Evolutionary conservation across 2,797 vertebrate genomes (phyloP), one percentile per base, ranked within the genome.

Genomic region (Coracias cyanogaster): DNA sequence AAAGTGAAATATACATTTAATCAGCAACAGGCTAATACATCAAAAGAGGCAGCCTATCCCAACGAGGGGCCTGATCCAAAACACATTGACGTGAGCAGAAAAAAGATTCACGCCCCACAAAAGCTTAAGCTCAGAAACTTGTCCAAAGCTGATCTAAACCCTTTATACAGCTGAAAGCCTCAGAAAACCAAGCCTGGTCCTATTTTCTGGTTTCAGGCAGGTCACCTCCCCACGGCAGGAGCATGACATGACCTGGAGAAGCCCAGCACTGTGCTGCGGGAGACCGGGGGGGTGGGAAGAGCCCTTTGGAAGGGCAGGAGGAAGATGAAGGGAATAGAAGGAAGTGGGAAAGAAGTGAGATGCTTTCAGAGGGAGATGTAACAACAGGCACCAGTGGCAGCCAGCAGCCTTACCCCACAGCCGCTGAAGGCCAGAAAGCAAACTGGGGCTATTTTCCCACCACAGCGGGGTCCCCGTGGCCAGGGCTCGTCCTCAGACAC

Each of bases 1-100:
- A 97, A 96, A 85, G 89, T 82, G 70, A 92, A 96, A 95, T 96
- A 95, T 66, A 95, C 60, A 92, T 95, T 82, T 85, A 95, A 87
- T 80, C 72, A 92, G 76, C 80, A 83, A 94, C 94, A 91, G 90
- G 64, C 84, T 93, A 91, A 90, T 82, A 90, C 88, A 96, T 93
- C 96, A 95, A 97, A 93, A 90, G 84, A 72, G 5, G 77, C 12
- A 3, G 78, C 54, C 90, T 80, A 64, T 41, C 91, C 90, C 77
- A 69, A 60, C 28, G 58, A 82, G 83, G 29, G 25, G 52, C 29
- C 86, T 90, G 83, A 95, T 96, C 88, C 90, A 94, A 94, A 95
- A 95, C 90, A 76, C 81, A 87, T 48, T 94, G 96, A 96, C 54
- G 61, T 95, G 93, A 91, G 90, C 13, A 88, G 96, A 95, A 97